Conservation (phyloP, 2,113 vertebrate genomes). For the Asarcornis scutulata region DNA sequence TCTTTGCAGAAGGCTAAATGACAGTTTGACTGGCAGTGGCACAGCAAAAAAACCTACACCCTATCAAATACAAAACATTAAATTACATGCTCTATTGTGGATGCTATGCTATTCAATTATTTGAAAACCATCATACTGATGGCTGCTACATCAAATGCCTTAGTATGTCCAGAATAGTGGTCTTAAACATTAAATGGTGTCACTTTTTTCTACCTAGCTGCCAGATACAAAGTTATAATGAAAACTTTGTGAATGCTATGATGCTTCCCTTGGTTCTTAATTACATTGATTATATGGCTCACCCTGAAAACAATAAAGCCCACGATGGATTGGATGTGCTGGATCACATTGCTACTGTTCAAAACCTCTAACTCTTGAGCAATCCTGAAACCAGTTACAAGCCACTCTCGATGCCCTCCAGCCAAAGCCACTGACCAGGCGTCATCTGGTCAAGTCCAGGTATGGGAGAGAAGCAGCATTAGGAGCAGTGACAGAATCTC, state of each 20-base stretch:
- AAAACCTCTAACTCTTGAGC: background rate
- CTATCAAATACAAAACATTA: background rate
- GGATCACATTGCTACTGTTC: background rate
- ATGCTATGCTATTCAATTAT: background rate
- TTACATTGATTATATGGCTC: background rate
- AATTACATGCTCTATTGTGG: background rate
- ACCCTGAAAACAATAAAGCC: background rate
- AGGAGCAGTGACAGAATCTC: background rate
- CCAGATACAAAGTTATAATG: background rate
- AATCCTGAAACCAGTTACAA: background rate
- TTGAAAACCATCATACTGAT: background rate
- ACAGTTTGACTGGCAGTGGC: background rate
- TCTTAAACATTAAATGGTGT: background rate
- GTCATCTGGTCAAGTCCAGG: rapidly evolving
- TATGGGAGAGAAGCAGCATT: background rate
- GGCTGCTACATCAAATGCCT: background rate
- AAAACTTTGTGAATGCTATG: background rate
- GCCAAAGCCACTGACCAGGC: background rate
- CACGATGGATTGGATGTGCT: background rate
- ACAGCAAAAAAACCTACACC: background rate
- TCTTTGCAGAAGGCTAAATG: background rate
- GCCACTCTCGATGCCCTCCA: background rate
- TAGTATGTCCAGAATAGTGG: background rate
- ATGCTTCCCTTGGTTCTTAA: background rate
- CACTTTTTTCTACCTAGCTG: background rate